Conservation (phyloP, 2,113 vertebrate species). For the Dissostichus mawsoni region DNA sequence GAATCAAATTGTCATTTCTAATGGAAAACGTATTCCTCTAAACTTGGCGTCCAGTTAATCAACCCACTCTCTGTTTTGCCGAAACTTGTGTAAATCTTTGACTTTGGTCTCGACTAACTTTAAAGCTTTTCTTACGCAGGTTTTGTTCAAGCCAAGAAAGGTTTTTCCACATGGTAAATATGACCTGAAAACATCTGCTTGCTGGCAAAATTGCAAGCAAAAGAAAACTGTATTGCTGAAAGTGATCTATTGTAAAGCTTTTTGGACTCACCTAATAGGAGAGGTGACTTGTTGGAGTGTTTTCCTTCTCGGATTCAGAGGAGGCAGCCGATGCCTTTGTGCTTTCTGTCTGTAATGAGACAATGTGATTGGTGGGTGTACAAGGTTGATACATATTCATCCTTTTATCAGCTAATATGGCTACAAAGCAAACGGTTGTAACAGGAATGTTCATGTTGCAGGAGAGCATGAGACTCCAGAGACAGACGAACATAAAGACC, state of each 20-base stretch:
- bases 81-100: conserved; percentile 46
- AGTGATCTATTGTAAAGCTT: not conserved
- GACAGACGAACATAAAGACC: conserved; percentile 27
- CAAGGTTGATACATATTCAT: conserved; percentile 31
- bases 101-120: conserved; percentile 53
- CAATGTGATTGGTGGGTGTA: conserved; percentile 1
- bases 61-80: conserved; percentile 24
- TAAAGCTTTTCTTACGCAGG: conserved; percentile 59
- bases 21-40: not conserved
- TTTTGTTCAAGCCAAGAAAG: conserved; percentile 30
- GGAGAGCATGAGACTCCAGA: conserved; percentile 35
- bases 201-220: conserved; percentile 13
- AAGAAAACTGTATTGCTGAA: conserved; percentile 11
- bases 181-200: conserved; percentile 7
- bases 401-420: conserved; percentile 40
- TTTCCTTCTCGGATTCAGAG: not conserved
- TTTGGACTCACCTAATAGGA: conserved; percentile 7
- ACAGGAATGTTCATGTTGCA: conserved; percentile 26
- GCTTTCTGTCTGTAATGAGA: not conserved
- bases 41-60: not conserved
- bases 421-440: conserved; percentile 26
- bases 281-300: conserved; percentile 13
- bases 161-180: conserved; percentile 13
- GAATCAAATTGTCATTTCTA: not conserved
- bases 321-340: conserved; percentile 12